A percentile compares a stretch with the other conserved stretches of the same genome.
These are phyloP conservation scores for Drosophila austrosaltans DNA, from an alignment of 2,888 invertebrate species.

Conservation along the genomic window DNA sequence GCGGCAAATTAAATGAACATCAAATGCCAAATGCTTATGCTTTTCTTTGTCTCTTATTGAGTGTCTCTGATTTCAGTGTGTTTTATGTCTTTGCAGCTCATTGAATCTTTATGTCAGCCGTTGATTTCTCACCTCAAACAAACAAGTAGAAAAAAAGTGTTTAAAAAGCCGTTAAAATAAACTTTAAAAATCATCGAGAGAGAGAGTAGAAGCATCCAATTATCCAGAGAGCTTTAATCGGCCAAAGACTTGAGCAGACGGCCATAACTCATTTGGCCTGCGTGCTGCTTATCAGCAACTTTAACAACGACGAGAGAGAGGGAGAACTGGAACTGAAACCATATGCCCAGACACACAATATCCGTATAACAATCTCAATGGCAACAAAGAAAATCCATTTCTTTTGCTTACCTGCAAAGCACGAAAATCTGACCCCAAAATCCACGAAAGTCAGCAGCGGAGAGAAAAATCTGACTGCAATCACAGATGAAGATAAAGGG, in stretches of 20 bases:
- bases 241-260: conserved; percentile 34
- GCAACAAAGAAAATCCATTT: conserved; percentile 48
- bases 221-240: conserved; percentile 30
- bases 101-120: conserved; percentile 52
- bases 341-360: conserved; percentile 56
- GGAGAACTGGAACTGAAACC: conserved; percentile 2
- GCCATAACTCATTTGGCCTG: conserved; percentile 57
- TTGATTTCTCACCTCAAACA: conserved; percentile 31
- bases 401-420: conserved; percentile 59
- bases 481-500: conserved; percentile 76
- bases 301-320: conserved; percentile 6
- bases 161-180: conserved; percentile 71
- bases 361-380: conserved; percentile 43
- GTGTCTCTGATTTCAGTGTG: conserved; percentile 24
- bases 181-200: conserved; percentile 11
- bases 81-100: conserved; percentile 46
- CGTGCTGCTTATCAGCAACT: conserved; percentile 63
- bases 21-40: conserved; percentile 64
- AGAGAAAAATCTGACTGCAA: conserved; percentile 68
- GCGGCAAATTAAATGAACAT: conserved; percentile 78
- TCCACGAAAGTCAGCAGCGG: conserved; percentile 25
- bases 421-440: conserved; percentile 70
- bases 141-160: conserved; percentile 43
- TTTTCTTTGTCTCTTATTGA: conserved; percentile 28
- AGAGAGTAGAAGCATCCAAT: conserved; percentile 7